These are phyloP conservation scores for Gambelia wislizenii DNA, from an alignment of 2,797 vertebrate species.

Conservation along the genomic window DNA sequence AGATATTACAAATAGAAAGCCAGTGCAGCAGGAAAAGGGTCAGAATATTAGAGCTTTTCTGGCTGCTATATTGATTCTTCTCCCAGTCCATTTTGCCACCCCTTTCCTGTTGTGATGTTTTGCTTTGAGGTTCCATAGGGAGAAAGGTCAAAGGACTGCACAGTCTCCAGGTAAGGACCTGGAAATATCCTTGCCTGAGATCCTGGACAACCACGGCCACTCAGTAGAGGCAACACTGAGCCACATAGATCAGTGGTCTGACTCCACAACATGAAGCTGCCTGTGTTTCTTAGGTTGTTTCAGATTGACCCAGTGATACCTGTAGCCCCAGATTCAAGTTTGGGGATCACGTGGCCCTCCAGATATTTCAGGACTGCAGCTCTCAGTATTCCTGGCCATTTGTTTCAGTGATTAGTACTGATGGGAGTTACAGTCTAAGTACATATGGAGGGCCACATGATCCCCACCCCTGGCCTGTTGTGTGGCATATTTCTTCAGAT, in stretches of 20 bases:
- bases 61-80: no score
- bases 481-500: not conserved
- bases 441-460: no score
- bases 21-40: not conserved
- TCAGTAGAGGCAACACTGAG: not conserved
- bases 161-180: no score
- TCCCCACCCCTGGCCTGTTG: not conserved
- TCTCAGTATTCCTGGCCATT: no score
- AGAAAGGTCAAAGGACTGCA: not conserved
- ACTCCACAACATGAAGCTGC: not conserved
- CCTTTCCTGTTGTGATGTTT: not conserved
- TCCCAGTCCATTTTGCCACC: not conserved
- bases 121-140: not conserved
- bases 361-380: no score
- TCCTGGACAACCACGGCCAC: not conserved
- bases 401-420: no score
- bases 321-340: not conserved
- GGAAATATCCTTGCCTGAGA: not conserved
- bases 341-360: no score
- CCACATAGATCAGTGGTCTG: not conserved
- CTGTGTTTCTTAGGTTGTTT: not conserved
- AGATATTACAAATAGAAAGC: not conserved
- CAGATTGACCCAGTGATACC: not conserved
- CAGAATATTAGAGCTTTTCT: not conserved
- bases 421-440: no score